Conservation (phyloP, 2,113 vertebrate species). For the Turdus rufiventris region DNA sequence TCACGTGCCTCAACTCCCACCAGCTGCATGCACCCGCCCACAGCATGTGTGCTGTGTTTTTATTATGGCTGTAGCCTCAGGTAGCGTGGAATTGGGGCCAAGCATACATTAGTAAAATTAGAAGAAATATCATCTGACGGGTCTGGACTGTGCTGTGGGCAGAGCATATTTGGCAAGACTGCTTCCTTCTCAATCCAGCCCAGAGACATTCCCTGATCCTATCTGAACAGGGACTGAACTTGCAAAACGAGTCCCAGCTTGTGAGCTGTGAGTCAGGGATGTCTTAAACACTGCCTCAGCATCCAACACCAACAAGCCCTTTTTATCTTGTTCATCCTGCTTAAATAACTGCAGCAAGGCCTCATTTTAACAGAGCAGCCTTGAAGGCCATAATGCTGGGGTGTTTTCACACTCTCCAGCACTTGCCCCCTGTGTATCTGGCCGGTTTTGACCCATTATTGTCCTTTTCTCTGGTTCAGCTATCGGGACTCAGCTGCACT, state of each 20-base stretch:
- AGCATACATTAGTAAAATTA: slow-evolving; percentile 66
- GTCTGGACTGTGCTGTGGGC: slow-evolving; percentile 64
- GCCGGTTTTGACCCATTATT: not conserved
- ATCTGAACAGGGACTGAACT: slow-evolving; percentile 60
- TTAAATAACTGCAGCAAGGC: slow-evolving; percentile 22
- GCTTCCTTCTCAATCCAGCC: slow-evolving; percentile 51
- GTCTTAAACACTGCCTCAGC: slow-evolving; percentile 34
- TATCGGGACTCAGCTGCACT: not conserved
- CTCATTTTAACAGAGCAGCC: not conserved
- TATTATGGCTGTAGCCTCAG: slow-evolving; percentile 55
- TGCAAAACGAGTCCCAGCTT: slow-evolving; percentile 56
- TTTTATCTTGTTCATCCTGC: slow-evolving; percentile 1
- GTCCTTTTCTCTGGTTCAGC: not conserved
- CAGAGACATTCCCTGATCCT: slow-evolving; percentile 62
- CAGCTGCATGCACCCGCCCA: slow-evolving; percentile 33
- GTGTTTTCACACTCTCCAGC: not conserved
- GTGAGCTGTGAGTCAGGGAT: slow-evolving; percentile 27
- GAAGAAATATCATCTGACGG: slow-evolving; percentile 61
- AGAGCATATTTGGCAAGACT: slow-evolving; percentile 58
- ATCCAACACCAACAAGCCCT: slow-evolving; percentile 18
- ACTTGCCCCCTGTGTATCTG: not conserved
- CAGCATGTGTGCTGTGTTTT: slow-evolving; percentile 38
- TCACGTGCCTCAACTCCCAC: slow-evolving; percentile 53
- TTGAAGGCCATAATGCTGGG: not conserved
- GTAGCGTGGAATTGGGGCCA: slow-evolving; percentile 39